Conservation (phyloP, 2,888 invertebrate species). For the Dorcus hopei region DNA sequence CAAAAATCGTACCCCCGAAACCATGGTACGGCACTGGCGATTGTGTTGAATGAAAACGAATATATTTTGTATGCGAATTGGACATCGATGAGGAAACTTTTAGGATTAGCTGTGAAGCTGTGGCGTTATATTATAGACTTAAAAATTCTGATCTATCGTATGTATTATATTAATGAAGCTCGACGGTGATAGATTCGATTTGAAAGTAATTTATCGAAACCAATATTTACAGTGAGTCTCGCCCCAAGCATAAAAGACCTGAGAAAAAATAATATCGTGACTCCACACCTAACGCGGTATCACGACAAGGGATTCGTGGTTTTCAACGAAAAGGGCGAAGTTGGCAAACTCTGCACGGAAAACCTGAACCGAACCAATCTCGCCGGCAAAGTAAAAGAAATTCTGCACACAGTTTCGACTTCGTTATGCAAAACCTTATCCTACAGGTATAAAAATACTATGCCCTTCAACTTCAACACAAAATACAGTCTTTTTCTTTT, state of each 20-base stretch:
- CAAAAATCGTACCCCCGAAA: no score
- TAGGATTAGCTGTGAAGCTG: no score
- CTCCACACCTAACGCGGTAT: conserved; percentile 68
- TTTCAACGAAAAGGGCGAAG: conserved; percentile 78
- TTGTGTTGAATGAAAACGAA: no score
- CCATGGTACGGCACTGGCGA: no score
- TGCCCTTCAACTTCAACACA: background rate
- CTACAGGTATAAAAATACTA: conserved; percentile 60
- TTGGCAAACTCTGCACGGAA: conserved; percentile 79
- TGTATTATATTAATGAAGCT: no score
- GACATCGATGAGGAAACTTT: no score
- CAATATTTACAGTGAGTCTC: conserved; percentile 62
- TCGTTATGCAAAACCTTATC: conserved; percentile 76
- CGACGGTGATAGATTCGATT: background rate
- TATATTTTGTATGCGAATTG: no score
- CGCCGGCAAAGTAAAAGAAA: conserved; percentile 39
- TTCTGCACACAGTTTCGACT: conserved; percentile 66
- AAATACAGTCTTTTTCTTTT: no score
- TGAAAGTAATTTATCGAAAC: background rate
- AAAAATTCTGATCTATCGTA: no score
- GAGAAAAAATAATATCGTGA: conserved; percentile 61
- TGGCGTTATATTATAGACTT: no score
- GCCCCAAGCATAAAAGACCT: conserved; percentile 66
- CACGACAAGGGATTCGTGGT: conserved; percentile 77
- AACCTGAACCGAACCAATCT: conserved; percentile 65